Conservation (phyloP, 2,797 vertebrate species). For the Myotis findleyi region DNA sequence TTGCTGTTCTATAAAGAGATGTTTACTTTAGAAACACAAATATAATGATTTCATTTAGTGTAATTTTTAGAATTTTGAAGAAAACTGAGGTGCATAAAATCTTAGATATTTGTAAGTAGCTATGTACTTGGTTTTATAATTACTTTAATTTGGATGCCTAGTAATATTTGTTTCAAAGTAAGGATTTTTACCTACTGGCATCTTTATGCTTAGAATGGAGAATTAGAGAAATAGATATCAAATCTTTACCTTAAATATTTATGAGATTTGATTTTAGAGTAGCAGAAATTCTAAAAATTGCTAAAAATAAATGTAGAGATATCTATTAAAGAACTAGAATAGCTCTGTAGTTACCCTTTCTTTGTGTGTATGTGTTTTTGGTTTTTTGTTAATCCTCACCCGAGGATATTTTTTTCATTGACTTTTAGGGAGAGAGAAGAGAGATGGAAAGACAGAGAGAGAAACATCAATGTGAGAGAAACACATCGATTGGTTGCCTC, state of each 20-base stretch:
- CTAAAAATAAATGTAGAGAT: neutral
- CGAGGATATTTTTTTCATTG: too few relatives aligned
- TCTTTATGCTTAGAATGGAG: neutral
- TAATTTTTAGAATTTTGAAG: slow-evolving; percentile 46
- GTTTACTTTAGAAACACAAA: neutral
- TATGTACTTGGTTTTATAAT: slow-evolving; percentile 34
- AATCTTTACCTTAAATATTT: slow-evolving; percentile 36
- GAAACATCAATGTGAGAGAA: too few relatives aligned
- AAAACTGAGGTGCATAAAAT: neutral
- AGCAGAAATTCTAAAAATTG: neutral
- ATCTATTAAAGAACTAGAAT: neutral
- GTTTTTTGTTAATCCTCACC: too few relatives aligned
- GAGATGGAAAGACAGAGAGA: too few relatives aligned
- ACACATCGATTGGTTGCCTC: too few relatives aligned
- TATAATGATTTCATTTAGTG: neutral
- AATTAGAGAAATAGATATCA: neutral
- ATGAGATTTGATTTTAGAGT: neutral
- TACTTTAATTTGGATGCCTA: neutral
- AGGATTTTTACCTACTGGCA: neutral
- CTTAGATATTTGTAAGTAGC: neutral
- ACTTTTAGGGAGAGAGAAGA: too few relatives aligned
- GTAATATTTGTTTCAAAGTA: slow-evolving; percentile 29
- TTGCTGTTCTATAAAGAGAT: neutral
- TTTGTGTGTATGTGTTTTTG: too few relatives aligned
- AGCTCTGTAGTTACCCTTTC: neutral